Conservation (phyloP, 37 sponge, comb jelly and placozoan genomes). For the Halisarca cf. caerulea region DNA sequence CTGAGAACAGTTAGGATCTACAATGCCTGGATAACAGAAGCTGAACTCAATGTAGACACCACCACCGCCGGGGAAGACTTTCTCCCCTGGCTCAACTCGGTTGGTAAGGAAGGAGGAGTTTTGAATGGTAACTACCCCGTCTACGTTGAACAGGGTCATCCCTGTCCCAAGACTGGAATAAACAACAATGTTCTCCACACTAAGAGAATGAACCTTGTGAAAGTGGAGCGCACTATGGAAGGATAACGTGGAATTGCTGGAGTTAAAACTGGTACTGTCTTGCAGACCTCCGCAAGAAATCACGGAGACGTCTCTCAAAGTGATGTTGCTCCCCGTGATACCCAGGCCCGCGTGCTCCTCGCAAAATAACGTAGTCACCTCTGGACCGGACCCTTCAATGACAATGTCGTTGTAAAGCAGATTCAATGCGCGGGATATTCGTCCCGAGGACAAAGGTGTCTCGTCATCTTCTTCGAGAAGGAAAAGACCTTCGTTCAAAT, state of each 20-base stretch:
- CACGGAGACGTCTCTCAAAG: conserved; percentile 4
- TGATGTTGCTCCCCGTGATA: conserved; percentile 18
- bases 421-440: background rate
- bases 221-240: conserved; percentile 41
- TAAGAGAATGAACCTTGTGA: conserved; percentile 7
- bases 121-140: conserved; percentile 23
- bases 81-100: background rate
- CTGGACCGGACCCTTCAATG: background rate
- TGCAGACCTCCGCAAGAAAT: conserved; percentile 18
- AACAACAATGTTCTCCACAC: conserved; percentile 27
- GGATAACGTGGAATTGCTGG: background rate
- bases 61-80: conserved; percentile 35
- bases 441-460: too few species aligned
- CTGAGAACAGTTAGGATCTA: conserved; percentile 16
- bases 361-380: background rate
- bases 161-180: conserved; percentile 14
- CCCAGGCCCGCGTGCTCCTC: conserved; percentile 28
- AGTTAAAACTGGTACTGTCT: conserved; percentile 37
- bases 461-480: too few species aligned
- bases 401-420: background rate
- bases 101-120: conserved; percentile 30
- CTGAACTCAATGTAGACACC: conserved; percentile 58
- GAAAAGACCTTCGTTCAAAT: too few species aligned
- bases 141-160: conserved; percentile 39
- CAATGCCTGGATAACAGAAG: conserved; percentile 52